These are phyloP conservation scores for Peromyscus melanophrys DNA, from an alignment of 2,797 vertebrate species.

Conservation along the genomic window DNA sequence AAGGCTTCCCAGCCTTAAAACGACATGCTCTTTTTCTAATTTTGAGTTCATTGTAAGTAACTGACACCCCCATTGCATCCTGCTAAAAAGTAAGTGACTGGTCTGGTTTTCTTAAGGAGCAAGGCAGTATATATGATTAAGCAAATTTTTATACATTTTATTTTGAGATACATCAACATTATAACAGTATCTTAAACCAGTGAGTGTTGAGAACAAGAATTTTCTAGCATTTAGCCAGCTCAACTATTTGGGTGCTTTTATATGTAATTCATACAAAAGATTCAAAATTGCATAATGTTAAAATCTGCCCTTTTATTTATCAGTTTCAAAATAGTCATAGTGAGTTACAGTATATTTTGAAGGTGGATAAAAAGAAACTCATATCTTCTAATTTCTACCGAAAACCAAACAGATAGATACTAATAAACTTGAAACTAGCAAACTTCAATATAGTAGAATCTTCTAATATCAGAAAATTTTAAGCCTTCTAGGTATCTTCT, in stretches of 20 bases:
- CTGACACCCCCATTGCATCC: not conserved
- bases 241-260: slow-evolving; percentile 35
- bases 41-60: slow-evolving; percentile 44
- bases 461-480: slow-evolving; percentile 43
- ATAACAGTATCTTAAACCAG: not conserved
- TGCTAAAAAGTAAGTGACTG: slow-evolving; percentile 5
- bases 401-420: slow-evolving; percentile 43
- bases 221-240: slow-evolving; percentile 29
- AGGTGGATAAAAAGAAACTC: slow-evolving; percentile 1
- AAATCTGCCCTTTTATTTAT: slow-evolving; percentile 43
- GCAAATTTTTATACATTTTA: slow-evolving; percentile 32
- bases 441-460: slow-evolving; percentile 25
- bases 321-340: slow-evolving; percentile 14
- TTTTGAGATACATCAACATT: slow-evolving; percentile 2
- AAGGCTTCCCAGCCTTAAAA: slow-evolving; percentile 12
- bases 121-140: slow-evolving; percentile 24
- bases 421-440: slow-evolving; percentile 42
- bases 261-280: slow-evolving; percentile 37
- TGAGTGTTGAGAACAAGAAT: slow-evolving; percentile 21
- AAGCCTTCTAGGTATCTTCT: not conserved
- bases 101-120: not conserved
- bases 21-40: slow-evolving; percentile 23
- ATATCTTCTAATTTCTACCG: slow-evolving; percentile 14
- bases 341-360: slow-evolving; percentile 45
- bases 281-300: slow-evolving; percentile 21